These are phyloP conservation scores for Catajapyx aquilonaris DNA, from an alignment of 1,140 invertebrate species.

Conservation along the genomic window DNA sequence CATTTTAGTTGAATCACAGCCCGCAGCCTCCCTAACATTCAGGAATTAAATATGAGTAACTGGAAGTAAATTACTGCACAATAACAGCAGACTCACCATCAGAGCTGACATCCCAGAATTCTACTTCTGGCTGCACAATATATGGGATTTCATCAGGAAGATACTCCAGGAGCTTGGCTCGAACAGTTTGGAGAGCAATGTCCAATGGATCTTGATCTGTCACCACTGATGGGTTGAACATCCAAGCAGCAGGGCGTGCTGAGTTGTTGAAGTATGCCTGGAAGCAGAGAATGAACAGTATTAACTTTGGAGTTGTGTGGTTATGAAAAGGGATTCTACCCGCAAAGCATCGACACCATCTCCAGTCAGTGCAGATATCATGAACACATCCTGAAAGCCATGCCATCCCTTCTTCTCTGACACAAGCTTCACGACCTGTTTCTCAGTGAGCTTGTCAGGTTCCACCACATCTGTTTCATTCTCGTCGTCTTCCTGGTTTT, in stretches of 20 bases:
- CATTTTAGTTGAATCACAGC: slow-evolving; percentile 38
- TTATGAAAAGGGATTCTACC: no score
- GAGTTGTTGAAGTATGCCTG: slow-evolving; percentile 45
- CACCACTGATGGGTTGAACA: slow-evolving; percentile 36
- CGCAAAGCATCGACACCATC: slow-evolving; percentile 53
- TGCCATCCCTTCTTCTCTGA: slow-evolving; percentile 34
- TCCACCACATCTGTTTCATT: slow-evolving; percentile 1
- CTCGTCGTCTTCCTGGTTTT: slow-evolving; percentile 3
- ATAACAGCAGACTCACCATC: slow-evolving; percentile 18
- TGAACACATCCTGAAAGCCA: slow-evolving; percentile 63
- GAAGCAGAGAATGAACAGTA: slow-evolving; percentile 13
- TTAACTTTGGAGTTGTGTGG: neutral
- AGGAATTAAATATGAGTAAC: slow-evolving; percentile 35
- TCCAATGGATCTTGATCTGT: slow-evolving; percentile 45
- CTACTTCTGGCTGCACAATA: slow-evolving; percentile 34
- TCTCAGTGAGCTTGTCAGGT: slow-evolving; percentile 9
- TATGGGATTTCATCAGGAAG: slow-evolving; percentile 68
- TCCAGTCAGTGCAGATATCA: slow-evolving; percentile 60
- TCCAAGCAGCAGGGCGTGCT: slow-evolving; percentile 39
- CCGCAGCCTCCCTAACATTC: no score
- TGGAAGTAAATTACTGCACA: slow-evolving; percentile 12
- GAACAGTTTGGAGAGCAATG: slow-evolving; percentile 45
- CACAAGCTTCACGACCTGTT: slow-evolving; percentile 7
- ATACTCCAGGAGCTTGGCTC: slow-evolving; percentile 56
- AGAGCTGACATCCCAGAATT: slow-evolving; percentile 37